Conservation (phyloP, 2,797 vertebrate genomes). For the Leptatherina wallacei region DNA sequence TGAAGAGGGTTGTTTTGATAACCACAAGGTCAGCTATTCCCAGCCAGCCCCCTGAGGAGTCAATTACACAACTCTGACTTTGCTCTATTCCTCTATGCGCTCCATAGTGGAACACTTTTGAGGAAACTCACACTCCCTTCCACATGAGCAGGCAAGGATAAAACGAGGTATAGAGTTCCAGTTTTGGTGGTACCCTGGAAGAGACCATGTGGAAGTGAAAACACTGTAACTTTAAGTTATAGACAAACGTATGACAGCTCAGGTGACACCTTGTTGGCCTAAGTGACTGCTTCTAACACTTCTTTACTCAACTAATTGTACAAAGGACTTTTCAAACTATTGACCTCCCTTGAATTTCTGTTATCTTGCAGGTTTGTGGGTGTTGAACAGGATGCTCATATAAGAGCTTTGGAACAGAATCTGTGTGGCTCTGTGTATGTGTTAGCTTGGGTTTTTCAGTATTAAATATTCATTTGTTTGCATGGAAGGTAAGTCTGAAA, state of each 20-base stretch:
- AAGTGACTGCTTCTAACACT: conserved; percentile 19
- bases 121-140: conserved; percentile 58
- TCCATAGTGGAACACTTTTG: conserved; percentile 63
- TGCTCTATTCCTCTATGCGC: conserved; percentile 64
- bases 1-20: conserved; percentile 78
- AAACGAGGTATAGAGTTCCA: conserved; percentile 57
- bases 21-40: conserved; percentile 83
- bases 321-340: conserved; percentile 22
- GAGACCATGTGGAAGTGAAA: conserved; percentile 41
- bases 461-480: conserved; percentile 17
- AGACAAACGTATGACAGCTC: background rate
- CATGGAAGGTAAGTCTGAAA: conserved; percentile 13
- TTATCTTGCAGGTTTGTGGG: conserved; percentile 6
- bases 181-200: conserved; percentile 28
- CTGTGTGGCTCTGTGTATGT: background rate
- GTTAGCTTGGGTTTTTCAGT: background rate
- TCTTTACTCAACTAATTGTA: conserved; percentile 18
- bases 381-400: conserved; percentile 30
- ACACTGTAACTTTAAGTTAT: conserved; percentile 16
- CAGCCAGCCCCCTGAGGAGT: conserved; percentile 75
- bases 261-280: conserved; percentile 5
- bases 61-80: conserved; percentile 81
- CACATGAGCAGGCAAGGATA: conserved; percentile 39
- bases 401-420: conserved; percentile 11
- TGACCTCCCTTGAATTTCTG: conserved; percentile 26